Evolutionary conservation across 2,797 vertebrate genomes (phyloP).

Genomic region (Onychomys leucogaster): DNA sequence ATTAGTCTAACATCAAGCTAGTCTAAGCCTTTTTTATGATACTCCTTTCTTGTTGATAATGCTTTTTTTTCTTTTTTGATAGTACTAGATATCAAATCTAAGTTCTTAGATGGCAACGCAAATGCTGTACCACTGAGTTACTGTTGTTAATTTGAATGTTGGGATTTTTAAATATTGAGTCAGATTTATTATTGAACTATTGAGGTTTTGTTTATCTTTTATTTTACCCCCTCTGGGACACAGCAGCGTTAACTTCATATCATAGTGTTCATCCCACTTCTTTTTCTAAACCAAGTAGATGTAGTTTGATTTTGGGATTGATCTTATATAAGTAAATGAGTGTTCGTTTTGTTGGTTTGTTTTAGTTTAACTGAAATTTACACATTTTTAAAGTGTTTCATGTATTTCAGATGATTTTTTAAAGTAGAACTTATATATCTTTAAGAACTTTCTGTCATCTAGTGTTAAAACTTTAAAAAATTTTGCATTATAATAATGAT

Average conservation of each 20-base stretch:
- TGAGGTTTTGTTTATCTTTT: not conserved
- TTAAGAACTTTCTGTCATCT: slow-evolving; percentile 24
- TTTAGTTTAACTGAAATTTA: slow-evolving; percentile 39
- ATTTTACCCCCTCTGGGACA: not conserved
- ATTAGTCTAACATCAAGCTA: not conserved
- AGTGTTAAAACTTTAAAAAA: slow-evolving; percentile 29
- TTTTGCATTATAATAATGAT: slow-evolving; percentile 43
- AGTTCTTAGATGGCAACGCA: not conserved
- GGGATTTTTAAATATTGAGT: slow-evolving; percentile 44
- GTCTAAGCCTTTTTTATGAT: not conserved
- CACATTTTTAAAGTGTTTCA: slow-evolving; percentile 35
- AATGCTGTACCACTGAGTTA: not conserved
- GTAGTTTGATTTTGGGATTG: slow-evolving; percentile 18
- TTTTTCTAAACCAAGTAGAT: slow-evolving; percentile 28
- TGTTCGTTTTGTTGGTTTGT: not conserved
- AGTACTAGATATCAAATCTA: not conserved
- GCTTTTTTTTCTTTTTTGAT: not conserved
- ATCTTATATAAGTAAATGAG: not conserved
- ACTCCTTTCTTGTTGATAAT: not conserved
- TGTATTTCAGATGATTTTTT: not conserved
- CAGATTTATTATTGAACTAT: slow-evolving; percentile 39
- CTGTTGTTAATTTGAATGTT: slow-evolving; percentile 48
- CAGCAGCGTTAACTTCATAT: not conserved
- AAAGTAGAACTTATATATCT: slow-evolving; percentile 33
- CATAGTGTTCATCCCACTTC: not conserved